phyloP scores from a whole-genome alignment of 2,888 invertebrate genomes.

The Chrysolina oricalcia region DNA sequence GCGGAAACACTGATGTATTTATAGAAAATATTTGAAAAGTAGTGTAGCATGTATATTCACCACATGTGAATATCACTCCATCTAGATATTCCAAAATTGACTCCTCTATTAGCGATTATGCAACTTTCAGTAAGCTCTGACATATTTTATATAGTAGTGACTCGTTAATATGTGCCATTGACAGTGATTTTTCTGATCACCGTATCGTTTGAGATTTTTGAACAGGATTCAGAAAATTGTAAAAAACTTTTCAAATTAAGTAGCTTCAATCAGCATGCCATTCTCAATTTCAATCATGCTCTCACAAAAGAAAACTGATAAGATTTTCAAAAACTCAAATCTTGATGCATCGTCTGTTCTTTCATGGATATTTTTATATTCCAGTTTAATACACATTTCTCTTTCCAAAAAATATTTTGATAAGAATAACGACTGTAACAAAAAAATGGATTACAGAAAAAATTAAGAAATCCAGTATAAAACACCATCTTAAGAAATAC shows the following conservation, averaged over 20 bases:
- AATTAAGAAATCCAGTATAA: constrained; percentile 13
- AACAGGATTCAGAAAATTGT: neutral
- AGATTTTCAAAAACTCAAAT: neutral
- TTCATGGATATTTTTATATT: neutral
- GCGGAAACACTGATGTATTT: constrained; percentile 1
- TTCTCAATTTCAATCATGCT: neutral
- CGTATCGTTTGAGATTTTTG: neutral
- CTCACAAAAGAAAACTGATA: neutral
- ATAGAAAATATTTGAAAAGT: constrained; percentile 6
- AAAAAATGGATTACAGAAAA: constrained; percentile 9
- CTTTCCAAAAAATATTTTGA: constrained; percentile 22
- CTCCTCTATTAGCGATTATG: neutral
- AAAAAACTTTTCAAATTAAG: constrained; percentile 1
- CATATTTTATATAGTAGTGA: constrained; percentile 23
- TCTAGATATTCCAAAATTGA: constrained; percentile 22
- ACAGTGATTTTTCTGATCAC: neutral
- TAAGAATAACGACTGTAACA: constrained; percentile 8
- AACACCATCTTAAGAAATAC: constrained; percentile 8
- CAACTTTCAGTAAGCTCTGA: constrained; percentile 12
- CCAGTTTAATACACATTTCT: neutral
- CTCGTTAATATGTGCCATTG: constrained; percentile 12
- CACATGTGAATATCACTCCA: constrained; percentile 8
- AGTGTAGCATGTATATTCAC: neutral
- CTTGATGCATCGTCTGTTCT: neutral
- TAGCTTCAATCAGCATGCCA: neutral